phyloP scores from a whole-genome alignment of 2,888 invertebrate species.

The Argyra leucocephala region DNA sequence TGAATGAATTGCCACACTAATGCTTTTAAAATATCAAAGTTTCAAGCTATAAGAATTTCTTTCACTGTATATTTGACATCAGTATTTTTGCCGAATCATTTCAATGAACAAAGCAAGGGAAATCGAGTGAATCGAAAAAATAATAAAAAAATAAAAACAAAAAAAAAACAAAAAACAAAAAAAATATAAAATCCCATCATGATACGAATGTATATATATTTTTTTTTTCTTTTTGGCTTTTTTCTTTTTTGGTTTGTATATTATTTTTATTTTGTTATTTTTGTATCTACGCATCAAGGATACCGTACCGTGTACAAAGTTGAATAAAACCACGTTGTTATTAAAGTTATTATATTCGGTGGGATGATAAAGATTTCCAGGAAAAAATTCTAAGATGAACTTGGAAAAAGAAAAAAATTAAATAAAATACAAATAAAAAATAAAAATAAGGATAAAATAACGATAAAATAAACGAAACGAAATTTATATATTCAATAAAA shows the following conservation, averaged over 20 bases:
- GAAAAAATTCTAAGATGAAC: neutral
- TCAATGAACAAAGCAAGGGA: neutral
- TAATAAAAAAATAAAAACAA: neutral
- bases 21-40: too few relatives aligned
- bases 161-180: neutral
- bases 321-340: neutral
- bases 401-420: neutral
- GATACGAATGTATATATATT: neutral
- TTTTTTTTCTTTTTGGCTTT: neutral
- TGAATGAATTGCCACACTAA: too few relatives aligned
- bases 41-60: too few relatives aligned
- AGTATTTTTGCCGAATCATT: too few relatives aligned
- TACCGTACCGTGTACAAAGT: neutral
- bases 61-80: too few relatives aligned
- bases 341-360: neutral
- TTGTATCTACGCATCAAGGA: neutral
- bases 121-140: neutral
- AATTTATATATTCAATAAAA: neutral
- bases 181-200: neutral
- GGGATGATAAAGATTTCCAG: neutral
- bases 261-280: neutral
- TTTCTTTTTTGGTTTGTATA: neutral
- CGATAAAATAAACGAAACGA: neutral
- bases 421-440: neutral
- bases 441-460: conserved; percentile 1